These are phyloP conservation scores for Cheiracanthium punctorium DNA, from an alignment of 2,888 invertebrate genomes.

Conservation along the genomic window DNA sequence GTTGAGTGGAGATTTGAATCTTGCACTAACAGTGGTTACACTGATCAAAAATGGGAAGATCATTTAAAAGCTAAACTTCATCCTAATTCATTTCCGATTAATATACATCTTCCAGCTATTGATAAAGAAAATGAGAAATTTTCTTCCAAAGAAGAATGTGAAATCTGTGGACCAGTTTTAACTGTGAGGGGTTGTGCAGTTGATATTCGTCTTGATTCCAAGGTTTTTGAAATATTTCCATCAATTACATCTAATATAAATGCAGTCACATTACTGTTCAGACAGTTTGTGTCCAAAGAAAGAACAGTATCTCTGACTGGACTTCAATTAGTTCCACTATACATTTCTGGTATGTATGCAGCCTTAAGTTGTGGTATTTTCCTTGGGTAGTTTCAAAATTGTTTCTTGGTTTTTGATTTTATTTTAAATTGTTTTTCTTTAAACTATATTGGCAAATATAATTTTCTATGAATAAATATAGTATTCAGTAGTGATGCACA, in stretches of 20 bases:
- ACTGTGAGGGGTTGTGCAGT: slow-evolving; percentile 66
- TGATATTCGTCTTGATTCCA: slow-evolving; percentile 59
- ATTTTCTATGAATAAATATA: too few species aligned
- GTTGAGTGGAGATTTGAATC: slow-evolving; percentile 74
- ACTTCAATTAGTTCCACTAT: slow-evolving; percentile 74
- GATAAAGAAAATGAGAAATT: slow-evolving; percentile 59
- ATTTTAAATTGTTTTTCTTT: too few species aligned
- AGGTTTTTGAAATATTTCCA: slow-evolving; percentile 57
- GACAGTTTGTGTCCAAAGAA: slow-evolving; percentile 65
- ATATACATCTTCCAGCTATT: slow-evolving; percentile 68
- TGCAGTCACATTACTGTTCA: slow-evolving; percentile 69
- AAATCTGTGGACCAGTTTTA: slow-evolving; percentile 69
- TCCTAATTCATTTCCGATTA: slow-evolving; percentile 71
- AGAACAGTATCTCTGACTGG: slow-evolving; percentile 72
- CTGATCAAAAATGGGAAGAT: slow-evolving; percentile 45
- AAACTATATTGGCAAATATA: too few species aligned
- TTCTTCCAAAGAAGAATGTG: slow-evolving; percentile 39
- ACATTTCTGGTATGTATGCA: slow-evolving; percentile 73
- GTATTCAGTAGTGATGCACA: too few species aligned
- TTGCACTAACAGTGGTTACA: slow-evolving; percentile 41
- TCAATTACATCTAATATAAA: slow-evolving; percentile 45
- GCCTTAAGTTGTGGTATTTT: too few species aligned
- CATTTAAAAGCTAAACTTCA: slow-evolving; percentile 67
- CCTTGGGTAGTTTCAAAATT: too few species aligned
- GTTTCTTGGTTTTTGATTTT: too few species aligned